Percentiles rank a stretch among this genome's conserved stretches.
Conservation (phyloP, 1,140 invertebrate species). For the Rhopalosiphum maidis region DNA sequence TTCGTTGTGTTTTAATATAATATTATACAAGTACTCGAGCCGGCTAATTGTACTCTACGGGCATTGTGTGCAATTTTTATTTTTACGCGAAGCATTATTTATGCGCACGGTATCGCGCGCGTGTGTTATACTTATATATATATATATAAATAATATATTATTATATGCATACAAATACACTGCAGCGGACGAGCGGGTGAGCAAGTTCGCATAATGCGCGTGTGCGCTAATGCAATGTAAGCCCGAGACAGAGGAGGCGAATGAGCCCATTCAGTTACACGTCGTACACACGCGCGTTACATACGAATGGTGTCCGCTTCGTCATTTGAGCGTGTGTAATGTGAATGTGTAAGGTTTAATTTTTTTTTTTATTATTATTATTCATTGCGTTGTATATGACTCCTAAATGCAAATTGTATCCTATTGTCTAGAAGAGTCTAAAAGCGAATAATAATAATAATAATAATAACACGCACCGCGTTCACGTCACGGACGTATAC, state of each 20-base stretch:
- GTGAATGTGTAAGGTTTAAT: neutral
- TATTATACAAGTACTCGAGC: neutral
- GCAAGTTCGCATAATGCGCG: neutral
- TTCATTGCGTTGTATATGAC: neutral
- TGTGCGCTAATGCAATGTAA: neutral
- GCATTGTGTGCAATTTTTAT: neutral
- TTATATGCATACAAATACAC: neutral
- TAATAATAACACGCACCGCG: neutral
- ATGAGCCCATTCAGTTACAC: slow-evolving; percentile 20
- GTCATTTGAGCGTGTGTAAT: neutral
- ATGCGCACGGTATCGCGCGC: neutral
- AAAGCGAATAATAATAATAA: slow-evolving; percentile 20
- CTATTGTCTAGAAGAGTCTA: slow-evolving; percentile 2
- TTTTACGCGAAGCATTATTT: neutral
- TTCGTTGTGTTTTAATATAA: neutral
- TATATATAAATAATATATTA: neutral
- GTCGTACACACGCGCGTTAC: neutral
- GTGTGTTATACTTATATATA: neutral
- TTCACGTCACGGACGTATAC: neutral
- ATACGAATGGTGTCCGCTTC: neutral
- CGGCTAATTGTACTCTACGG: neutral
- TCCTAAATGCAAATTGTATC: slow-evolving; percentile 5
- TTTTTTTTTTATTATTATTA: neutral
- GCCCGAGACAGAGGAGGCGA: neutral
- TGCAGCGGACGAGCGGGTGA: neutral